Percentiles rank a stretch among this genome's conserved stretches.
These are phyloP conservation scores for Clarias batrachus DNA, from an alignment of 2,113 vertebrate species.

Conservation along the genomic window DNA sequence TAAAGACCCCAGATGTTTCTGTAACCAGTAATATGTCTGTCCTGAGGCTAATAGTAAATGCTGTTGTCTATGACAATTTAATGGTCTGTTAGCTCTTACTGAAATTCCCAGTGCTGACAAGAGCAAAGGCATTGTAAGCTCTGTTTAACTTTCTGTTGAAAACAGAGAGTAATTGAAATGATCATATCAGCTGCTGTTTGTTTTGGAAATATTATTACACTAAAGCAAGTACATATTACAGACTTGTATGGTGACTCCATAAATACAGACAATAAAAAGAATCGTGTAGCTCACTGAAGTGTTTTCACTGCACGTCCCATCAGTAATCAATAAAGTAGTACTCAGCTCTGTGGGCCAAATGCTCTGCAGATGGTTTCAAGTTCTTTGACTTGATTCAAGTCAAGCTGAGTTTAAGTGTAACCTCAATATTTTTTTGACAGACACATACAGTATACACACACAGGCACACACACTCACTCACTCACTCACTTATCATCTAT, in stretches of 20 bases:
- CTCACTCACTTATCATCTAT: no score
- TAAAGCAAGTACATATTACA: no score
- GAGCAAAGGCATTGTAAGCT: not conserved
- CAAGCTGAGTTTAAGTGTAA: no score
- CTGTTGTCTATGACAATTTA: not conserved
- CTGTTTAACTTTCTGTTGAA: not conserved
- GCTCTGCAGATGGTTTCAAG: not conserved
- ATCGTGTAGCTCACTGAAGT: not conserved
- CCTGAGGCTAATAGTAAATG: slow-evolving; percentile 1
- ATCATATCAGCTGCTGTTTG: no score
- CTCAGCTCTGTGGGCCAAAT: not conserved
- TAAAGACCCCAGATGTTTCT: slow-evolving; percentile 17
- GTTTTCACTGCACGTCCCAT: not conserved
- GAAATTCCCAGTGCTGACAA: not conserved
- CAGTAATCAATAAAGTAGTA: not conserved
- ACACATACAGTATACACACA: no score
- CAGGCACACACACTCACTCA: no score
- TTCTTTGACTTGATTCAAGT: not conserved
- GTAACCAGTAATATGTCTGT: not conserved
- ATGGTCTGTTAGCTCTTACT: not conserved
- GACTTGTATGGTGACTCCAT: not conserved
- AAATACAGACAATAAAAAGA: not conserved
- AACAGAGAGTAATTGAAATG: not conserved
- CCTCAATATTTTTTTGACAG: no score
- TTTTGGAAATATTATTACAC: no score